Base-by-base conservation (phyloP, 2,113 vertebrate genomes). In the Morone chrysops region DNA sequence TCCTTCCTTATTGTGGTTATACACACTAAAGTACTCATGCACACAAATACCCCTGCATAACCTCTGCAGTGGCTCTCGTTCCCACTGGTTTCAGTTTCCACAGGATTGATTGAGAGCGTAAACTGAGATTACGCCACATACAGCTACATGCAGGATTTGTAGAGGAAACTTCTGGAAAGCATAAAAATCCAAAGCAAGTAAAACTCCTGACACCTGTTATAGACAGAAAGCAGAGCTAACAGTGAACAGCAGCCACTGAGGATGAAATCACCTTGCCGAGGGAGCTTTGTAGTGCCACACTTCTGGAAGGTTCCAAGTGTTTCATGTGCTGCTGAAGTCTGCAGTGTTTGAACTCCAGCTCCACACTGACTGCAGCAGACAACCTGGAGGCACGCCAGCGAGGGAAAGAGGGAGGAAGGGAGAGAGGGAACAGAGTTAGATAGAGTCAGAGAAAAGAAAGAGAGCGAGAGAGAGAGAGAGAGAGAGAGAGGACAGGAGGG, bases 341-440 rank as follows among this genome's bases (percentile, higher is more conserved):
- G 92, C 91, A 79, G 92, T 67, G 88, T 91, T 89, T 91, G 92
- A 92, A 90, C 88, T 89, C 77, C 61, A 80, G 86, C 80, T 68
- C 71, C 81, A 71, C 65, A 31, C 83, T 80, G 84, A 93, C 92
- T 94, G 92, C 93, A 94, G 92, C 80, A 94, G 90, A 91, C 89
- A 83, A 89, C 40, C 92, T 94, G 92, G 93, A 94, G 82, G 83
- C 60, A 62, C 48, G 91, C 93, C 92, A 93, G 78, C 5, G 56
- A 90, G 80, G 69, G 88, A 62, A 70, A 71, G 75, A 43, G 69
- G n/a, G 85, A 68, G 63, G 62, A 48, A 56, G 63, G 53, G 43
- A 70, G 82, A 83, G 43, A 70, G 82, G 75, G 22, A 84, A 72
- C 70, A 87, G 91, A 53, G 68, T 57, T 48, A 71, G 77, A 71